Evolutionary conservation across 2,113 vertebrate species (phyloP), one percentile per base, ranked within the genome.

Genomic region (Burhinus bistriatus): DNA sequence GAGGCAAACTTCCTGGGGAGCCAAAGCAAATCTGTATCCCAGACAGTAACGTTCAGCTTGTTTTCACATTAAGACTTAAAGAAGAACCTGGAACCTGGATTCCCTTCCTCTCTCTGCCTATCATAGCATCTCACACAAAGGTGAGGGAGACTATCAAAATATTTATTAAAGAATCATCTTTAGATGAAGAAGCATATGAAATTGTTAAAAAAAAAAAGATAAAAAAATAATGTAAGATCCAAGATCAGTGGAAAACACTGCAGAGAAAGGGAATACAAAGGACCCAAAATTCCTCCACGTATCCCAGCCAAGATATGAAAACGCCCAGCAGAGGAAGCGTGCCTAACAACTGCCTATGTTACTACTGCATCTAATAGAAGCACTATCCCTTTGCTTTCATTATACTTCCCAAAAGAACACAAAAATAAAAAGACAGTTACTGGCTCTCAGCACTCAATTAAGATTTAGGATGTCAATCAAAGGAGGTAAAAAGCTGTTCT

Each of bases 11-110:
- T 20, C 47, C 30, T 36, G 38, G 1, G 2, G 1, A 40, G 49
- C 22, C 44, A 69, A 70, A 40, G 23, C 55, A 47, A 30, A 59
- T 18, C 6, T 18, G 5, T 21, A 14, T 11, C 34, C 5, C 9
- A n/a, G 27, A 45, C 0, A 49, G n/a, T 9, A 36, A 66, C 0
- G 0, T 12, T 38, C 27, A 38, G 49, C 16, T 66, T 75, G 34
- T 32, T 58, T 47, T 69, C 51, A 9, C 12, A 38, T 47, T 81
- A n/a, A 62, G 65, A n/a, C 27, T 51, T n/a, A 16, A 36, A 70
- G 69, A 58, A n/a, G n/a, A n/a, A 55, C 7, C 34, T 30, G 57
- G 18, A 59, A 25, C 30, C 6, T 2, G 2, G 22, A 71, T 55
- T 65, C 36, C 23, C 14, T 45, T 70, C 44, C 19, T 52, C 47